Base-by-base conservation (phyloP, 2,797 vertebrate species). In the Alectoris magna region DNA sequence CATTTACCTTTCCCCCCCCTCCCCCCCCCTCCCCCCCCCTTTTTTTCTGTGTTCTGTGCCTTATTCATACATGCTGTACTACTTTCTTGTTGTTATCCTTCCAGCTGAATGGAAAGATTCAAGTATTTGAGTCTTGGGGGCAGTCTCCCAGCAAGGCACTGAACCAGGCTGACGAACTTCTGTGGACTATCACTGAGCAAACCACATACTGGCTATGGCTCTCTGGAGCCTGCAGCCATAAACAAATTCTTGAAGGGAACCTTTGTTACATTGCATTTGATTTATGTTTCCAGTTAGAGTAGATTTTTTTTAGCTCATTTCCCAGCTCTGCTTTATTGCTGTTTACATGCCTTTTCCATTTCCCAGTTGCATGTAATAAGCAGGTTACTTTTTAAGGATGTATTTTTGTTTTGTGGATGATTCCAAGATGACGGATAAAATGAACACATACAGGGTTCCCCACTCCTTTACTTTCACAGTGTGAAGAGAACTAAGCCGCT, bases 251-350 rank as follows among this genome's bases (percentile, higher is more conserved):
- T 91, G 62, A 72, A 90, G 69, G 49, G 41, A 87, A 84, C 31
- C 14, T 82, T 74, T 87, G 43, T 88, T 93, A 66, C 38, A 51
- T 59, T 88, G 72, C 44, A 84, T 84, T 86, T 94, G 83, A 93
- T 96, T 88, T 94, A 92, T 86, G 76, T 64, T 94, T 90, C 91
- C 83, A 92, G 90, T 91, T 60, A 88, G 34, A 93, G 66, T 19
- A 53, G 85, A 90, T 64, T 64, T 79, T 86, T 86, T 94, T 94
- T 82, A 90, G 68, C 56, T 94, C 41, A 53, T 76, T 96, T 95
- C 91, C 48, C 71, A 94, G 80, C 58, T 79, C 58, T 67, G 24
- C 44, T 49, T 74, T 77, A 49, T 36, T 84, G 60, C 63, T 94
- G 51, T 91, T 94, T 82, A 88, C 66, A 87, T 62, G 58, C 14